These are phyloP conservation scores for Leptosomus discolor DNA, from an alignment of 2,113 vertebrate genomes.

Conservation along the genomic window DNA sequence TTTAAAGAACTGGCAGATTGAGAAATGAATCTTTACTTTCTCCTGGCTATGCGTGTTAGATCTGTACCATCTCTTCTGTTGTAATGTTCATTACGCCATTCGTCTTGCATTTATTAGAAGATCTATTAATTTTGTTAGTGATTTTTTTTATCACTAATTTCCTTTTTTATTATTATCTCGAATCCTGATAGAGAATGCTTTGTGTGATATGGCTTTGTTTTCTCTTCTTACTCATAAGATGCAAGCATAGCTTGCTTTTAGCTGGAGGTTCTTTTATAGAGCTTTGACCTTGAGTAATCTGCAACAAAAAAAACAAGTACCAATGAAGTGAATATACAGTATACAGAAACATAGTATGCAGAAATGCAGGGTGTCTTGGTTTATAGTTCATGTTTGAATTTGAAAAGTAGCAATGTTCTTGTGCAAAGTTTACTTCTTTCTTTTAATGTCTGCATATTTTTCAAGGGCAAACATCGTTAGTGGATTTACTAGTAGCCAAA, in stretches of 20 bases:
- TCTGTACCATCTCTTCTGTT: not conserved
- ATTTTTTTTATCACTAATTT: not conserved
- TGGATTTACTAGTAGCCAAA: constrained; percentile 89
- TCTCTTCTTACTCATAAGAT: not conserved
- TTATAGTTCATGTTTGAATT: not conserved
- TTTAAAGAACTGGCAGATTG: not conserved
- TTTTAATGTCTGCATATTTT: not conserved
- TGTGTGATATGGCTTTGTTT: not conserved
- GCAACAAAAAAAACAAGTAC: not conserved
- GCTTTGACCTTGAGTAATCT: not conserved
- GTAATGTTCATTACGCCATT: not conserved
- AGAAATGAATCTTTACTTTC: not conserved
- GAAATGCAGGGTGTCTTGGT: not conserved
- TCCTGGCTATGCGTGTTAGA: not conserved
- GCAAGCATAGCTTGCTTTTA: not conserved
- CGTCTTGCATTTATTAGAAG: not conserved
- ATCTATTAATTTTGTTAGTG: not conserved
- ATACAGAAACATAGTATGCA: not conserved
- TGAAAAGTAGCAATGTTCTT: not conserved
- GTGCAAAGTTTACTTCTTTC: not conserved
- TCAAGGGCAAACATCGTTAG: constrained; percentile 86
- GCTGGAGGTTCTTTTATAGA: not conserved
- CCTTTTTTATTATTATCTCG: not conserved
- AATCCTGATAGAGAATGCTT: not conserved
- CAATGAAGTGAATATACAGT: not conserved